Conservation (phyloP, 2,888 invertebrate genomes). For the Protophormia terraenovae region DNA sequence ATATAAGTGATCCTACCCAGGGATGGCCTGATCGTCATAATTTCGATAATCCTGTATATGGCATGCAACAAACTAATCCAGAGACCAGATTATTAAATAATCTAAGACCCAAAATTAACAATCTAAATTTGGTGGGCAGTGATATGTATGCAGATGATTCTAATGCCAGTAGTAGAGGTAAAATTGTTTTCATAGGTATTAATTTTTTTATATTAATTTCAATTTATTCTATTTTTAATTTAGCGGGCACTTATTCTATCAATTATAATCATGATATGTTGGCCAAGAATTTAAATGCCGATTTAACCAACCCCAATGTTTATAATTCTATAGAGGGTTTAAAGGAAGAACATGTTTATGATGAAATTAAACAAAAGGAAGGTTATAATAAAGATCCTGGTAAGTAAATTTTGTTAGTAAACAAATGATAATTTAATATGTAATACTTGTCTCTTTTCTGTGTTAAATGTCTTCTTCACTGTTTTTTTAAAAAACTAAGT, state of each 20-base stretch:
- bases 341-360: constrained; percentile 92
- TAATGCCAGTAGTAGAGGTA: constrained; percentile 82
- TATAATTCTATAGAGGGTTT: constrained; percentile 90
- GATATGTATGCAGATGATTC: constrained; percentile 81
- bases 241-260: constrained; percentile 82
- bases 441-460: constrained; percentile 20
- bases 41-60: constrained; percentile 96
- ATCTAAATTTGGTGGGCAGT: constrained; percentile 76
- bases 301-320: constrained; percentile 90
- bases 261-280: constrained; percentile 86
- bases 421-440: background rate
- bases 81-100: constrained; percentile 81
- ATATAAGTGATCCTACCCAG: constrained; percentile 88
- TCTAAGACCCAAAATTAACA: constrained; percentile 79
- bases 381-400: constrained; percentile 85
- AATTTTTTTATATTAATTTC: background rate
- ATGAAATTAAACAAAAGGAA: constrained; percentile 93
- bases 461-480: background rate
- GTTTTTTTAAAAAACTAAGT: constrained; percentile 71
- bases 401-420: constrained; percentile 78
- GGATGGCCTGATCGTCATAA: constrained; percentile 83
- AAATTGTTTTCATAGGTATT: constrained; percentile 5
- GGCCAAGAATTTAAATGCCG: constrained; percentile 92
- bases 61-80: constrained; percentile 85
- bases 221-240: constrained; percentile 38